A percentile compares a stretch with the other conserved stretches of the same genome.
Evolutionary conservation across 2,888 invertebrate genomes (phyloP).

Genomic region (Eupsilia transversa): DNA sequence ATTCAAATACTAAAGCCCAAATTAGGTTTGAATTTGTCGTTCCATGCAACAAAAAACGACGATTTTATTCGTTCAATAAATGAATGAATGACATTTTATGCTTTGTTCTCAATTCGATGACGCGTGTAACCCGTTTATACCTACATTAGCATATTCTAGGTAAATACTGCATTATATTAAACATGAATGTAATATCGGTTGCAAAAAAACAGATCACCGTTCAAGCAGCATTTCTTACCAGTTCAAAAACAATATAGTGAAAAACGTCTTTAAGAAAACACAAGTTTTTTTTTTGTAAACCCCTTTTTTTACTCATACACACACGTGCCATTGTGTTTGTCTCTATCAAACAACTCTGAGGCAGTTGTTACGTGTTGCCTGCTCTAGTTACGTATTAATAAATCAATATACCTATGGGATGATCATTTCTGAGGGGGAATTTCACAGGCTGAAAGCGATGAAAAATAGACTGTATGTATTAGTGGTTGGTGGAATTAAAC

Average conservation of each 20-base stretch:
- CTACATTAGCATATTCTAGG: neutral
- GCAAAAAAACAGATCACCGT: neutral
- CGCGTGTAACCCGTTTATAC: neutral
- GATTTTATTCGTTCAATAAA: neutral
- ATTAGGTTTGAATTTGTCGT: slow-evolving; percentile 16
- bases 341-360: slow-evolving; percentile 11
- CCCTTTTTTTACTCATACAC: neutral
- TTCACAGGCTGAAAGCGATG: too few relatives aligned
- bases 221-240: neutral
- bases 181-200: neutral
- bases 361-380: neutral
- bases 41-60: neutral
- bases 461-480: too few relatives aligned
- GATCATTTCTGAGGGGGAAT: too few relatives aligned
- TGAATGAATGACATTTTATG: neutral
- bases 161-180: neutral
- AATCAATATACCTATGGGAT: neutral
- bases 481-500: too few relatives aligned
- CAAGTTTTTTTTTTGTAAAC: neutral
- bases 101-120: neutral
- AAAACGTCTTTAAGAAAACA: neutral
- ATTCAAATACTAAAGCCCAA: slow-evolving; percentile 7
- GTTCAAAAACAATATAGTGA: neutral
- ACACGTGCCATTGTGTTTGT: slow-evolving; percentile 26
- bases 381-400: slow-evolving; percentile 25